Evolutionary conservation across 2,888 invertebrate genomes (phyloP).

Genomic region (Resseliella maxima): DNA sequence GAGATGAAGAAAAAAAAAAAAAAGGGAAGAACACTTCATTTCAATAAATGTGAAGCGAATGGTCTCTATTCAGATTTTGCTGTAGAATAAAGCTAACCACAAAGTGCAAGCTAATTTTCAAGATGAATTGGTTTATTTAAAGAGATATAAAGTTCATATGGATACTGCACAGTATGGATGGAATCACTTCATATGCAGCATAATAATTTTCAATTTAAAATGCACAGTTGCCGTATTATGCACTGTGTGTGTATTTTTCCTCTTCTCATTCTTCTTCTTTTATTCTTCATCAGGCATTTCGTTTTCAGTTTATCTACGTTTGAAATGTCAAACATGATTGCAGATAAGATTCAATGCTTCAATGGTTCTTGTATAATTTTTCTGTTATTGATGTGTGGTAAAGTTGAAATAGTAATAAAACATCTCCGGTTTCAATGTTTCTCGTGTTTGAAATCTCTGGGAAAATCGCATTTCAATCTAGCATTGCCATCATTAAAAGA

Average conservation of each 20-base stretch:
- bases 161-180: neutral
- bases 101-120: slow-evolving; percentile 52
- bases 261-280: neutral
- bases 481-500: slow-evolving; percentile 1
- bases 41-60: slow-evolving; percentile 25
- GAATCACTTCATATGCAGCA: slow-evolving; percentile 11
- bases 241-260: no score
- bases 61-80: slow-evolving; percentile 13
- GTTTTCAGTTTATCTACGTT: neutral
- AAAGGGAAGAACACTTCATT: slow-evolving; percentile 23
- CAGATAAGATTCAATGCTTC: slow-evolving; percentile 3
- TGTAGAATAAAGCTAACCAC: neutral
- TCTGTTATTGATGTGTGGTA: slow-evolving; percentile 31
- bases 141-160: slow-evolving; percentile 38
- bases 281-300: neutral
- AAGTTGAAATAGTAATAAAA: neutral
- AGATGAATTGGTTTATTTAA: slow-evolving; percentile 54
- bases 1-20: no score
- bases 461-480: neutral
- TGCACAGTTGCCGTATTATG: slow-evolving; percentile 17
- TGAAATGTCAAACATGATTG: slow-evolving; percentile 39
- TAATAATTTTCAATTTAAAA: slow-evolving; percentile 36
- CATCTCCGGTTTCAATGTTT: neutral
- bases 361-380: neutral
- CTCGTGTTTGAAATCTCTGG: slow-evolving; percentile 1